Conservation (phyloP, 2,113 vertebrate species). For the Dicentrarchus labrax region DNA sequence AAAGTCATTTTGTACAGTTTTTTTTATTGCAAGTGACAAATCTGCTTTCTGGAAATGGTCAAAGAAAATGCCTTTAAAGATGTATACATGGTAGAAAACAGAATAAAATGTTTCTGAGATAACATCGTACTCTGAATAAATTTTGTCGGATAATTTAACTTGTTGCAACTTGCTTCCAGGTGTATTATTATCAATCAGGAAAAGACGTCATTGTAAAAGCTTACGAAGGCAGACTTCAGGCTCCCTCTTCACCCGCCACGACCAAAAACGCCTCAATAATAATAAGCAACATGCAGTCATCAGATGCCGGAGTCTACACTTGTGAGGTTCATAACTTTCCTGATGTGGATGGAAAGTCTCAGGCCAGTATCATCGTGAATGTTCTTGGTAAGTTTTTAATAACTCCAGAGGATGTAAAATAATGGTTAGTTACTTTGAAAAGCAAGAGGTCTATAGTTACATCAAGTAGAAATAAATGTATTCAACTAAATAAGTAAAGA, state of each 20-base stretch:
- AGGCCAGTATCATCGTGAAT: constrained; percentile 81
- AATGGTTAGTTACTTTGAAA: not conserved
- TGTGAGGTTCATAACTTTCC: constrained; percentile 89
- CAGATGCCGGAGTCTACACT: constrained; percentile 87
- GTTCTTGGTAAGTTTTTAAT: constrained; percentile 85
- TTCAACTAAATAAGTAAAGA: not conserved
- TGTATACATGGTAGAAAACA: not conserved
- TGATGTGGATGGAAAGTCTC: constrained; percentile 73
- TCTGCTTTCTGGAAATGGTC: not conserved
- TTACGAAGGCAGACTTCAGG: constrained; percentile 79
- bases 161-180: constrained; percentile 58
- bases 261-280: constrained; percentile 86
- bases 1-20: not conserved
- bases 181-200: constrained; percentile 75
- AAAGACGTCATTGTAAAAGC: not conserved
- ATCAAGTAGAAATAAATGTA: not conserved
- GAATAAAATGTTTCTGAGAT: not conserved
- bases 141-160: not conserved
- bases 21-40: not conserved
- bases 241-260: constrained; percentile 68
- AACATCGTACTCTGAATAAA: no score
- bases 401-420: not conserved
- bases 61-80: not conserved
- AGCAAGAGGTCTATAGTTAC: no score
- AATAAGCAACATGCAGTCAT: constrained; percentile 86